Conservation (phyloP, 2,797 vertebrate genomes). For the Anisognathus igniventris region DNA sequence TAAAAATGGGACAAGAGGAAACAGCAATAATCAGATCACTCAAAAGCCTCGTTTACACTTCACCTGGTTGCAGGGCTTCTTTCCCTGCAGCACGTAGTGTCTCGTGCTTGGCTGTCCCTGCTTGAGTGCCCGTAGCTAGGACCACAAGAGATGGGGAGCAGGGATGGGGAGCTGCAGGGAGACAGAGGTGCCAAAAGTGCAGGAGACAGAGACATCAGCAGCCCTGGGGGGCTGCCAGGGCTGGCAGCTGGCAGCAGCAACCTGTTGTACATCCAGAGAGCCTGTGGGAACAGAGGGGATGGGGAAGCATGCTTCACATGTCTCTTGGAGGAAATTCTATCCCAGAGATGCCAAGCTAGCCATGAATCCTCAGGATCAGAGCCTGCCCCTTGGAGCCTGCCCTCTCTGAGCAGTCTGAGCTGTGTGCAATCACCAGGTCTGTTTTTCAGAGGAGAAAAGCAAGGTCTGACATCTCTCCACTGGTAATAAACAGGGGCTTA, state of each 20-base stretch:
- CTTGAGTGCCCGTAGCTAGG: accelerated
- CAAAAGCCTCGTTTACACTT: not conserved
- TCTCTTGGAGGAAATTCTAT: not conserved
- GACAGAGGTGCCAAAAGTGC: not conserved
- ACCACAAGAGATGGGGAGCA: not conserved
- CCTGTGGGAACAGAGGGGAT: not conserved
- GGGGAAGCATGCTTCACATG: not conserved
- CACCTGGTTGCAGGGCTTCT: not conserved
- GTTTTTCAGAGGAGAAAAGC: not conserved
- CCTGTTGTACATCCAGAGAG: not conserved
- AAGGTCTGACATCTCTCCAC: not conserved
- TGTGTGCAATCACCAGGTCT: not conserved
- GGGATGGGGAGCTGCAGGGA: not conserved
- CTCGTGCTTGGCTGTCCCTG: accelerated
- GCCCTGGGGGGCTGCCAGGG: accelerated
- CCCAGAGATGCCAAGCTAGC: not conserved
- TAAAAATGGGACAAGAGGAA: not conserved
- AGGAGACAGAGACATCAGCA: not conserved
- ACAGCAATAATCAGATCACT: not conserved
- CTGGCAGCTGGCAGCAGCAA: accelerated
- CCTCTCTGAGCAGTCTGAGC: not conserved
- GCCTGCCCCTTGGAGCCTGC: not conserved
- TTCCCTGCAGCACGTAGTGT: accelerated
- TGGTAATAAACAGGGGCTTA: not conserved
- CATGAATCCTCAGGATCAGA: not conserved